Evolutionary conservation across 35 echinoderm and acorn worm species (phyloP).

Genomic region (Holothuria glaberrima): DNA sequence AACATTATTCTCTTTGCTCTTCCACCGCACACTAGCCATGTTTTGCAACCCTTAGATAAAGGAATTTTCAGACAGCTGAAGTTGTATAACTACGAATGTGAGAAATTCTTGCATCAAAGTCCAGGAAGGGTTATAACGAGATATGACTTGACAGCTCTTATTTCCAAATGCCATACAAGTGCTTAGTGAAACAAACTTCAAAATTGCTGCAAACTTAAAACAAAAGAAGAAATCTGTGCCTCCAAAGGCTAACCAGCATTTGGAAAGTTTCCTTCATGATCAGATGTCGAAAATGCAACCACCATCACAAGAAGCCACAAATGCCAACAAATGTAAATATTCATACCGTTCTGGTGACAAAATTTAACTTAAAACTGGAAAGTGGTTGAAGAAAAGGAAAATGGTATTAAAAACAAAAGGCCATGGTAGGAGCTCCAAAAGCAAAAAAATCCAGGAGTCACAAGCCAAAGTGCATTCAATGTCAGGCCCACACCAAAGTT

Average conservation of each 20-base stretch:
- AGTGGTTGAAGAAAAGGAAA: neutral
- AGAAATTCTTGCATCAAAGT: no score
- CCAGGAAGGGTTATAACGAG: no score
- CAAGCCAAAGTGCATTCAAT: no score
- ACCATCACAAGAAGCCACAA: neutral
- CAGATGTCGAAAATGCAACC: neutral
- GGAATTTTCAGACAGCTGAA: no score
- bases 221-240: neutral
- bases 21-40: no score
- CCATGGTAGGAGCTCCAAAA: no score
- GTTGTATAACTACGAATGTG: neutral
- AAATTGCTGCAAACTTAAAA: no score
- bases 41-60: neutral
- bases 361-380: neutral
- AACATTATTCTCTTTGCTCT: constrained; percentile 26
- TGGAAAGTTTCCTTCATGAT: neutral
- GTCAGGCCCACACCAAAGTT: no score
- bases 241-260: neutral
- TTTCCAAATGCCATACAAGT: neutral
- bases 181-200: neutral
- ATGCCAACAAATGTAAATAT: neutral
- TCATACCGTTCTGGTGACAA: neutral
- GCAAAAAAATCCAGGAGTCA: no score
- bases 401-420: no score
- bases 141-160: neutral